Percentiles rank a stretch among this genome's conserved stretches.
phyloP scores from a whole-genome alignment of 2,113 vertebrate species.

The Megalops atlanticus region DNA sequence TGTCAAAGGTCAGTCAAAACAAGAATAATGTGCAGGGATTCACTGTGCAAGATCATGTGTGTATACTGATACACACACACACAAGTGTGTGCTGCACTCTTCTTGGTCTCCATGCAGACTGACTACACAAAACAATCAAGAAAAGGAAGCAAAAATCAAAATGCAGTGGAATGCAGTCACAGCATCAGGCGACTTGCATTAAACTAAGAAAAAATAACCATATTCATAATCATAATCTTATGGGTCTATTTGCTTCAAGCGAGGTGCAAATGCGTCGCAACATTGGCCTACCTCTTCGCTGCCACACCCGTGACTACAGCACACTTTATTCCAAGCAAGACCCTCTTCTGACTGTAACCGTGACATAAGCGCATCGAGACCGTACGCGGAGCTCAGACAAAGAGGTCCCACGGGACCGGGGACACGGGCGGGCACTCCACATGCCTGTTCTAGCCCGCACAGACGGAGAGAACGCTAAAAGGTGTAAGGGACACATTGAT shows the following conservation, averaged over 20 bases:
- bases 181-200: background rate
- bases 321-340: background rate
- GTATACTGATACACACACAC: constrained; percentile 3
- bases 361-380: background rate
- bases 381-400: background rate
- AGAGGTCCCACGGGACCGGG: background rate
- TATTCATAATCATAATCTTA: background rate
- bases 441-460: constrained; percentile 10
- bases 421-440: background rate
- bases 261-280: background rate
- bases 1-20: background rate
- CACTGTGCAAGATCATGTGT: no score
- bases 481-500: constrained; percentile 21
- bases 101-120: background rate
- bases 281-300: constrained; percentile 17
- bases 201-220: background rate
- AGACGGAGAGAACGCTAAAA: constrained; percentile 16
- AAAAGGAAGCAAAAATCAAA: background rate
- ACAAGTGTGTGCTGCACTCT: background rate
- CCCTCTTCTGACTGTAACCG: constrained; percentile 14
- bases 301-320: background rate
- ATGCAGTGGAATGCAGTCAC: background rate
- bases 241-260: background rate
- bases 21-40: background rate
- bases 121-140: background rate